These are phyloP conservation scores for Galeopsomyia nigrocyanea DNA, from an alignment of 2,888 invertebrate species.

Conservation along the genomic window DNA sequence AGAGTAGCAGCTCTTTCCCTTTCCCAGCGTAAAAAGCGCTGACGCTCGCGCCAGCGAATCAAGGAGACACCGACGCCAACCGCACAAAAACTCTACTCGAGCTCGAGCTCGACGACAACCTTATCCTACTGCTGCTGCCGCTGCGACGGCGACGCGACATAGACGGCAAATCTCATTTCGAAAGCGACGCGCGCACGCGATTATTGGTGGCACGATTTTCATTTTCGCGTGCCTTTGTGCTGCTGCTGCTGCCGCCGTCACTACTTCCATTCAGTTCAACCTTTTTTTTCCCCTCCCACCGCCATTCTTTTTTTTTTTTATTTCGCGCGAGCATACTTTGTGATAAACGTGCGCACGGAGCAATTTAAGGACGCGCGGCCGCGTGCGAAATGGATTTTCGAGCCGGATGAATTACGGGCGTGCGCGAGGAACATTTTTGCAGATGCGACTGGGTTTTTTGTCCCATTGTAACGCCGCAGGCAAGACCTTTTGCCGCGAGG, in stretches of 20 bases:
- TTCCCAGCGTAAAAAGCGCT: constrained; percentile 15
- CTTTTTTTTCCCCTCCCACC: no score
- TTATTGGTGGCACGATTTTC: constrained; percentile 28
- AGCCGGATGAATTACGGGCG: constrained; percentile 31
- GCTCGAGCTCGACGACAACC: constrained; percentile 5
- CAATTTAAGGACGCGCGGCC: constrained; percentile 25
- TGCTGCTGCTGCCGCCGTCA: not conserved
- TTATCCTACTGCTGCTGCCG: no score
- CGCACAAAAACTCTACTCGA: not conserved
- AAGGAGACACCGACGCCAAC: not conserved
- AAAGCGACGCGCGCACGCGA: constrained; percentile 18
- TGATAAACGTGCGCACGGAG: constrained; percentile 31
- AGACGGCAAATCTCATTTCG: constrained; percentile 20
- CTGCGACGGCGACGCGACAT: not conserved
- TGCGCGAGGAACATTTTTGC: not conserved
- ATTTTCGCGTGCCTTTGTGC: constrained; percentile 8
- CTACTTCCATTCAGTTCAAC: no score
- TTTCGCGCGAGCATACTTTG: constrained; percentile 2
- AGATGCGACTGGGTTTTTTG: no score
- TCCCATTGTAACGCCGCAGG: no score
- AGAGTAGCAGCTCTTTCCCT: not conserved
- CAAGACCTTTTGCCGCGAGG: no score
- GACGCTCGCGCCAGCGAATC: constrained; percentile 9
- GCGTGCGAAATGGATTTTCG: constrained; percentile 42
- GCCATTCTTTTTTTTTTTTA: no score